Conservation (phyloP, 2,888 invertebrate species). For the Steinernema carpocapsae region DNA sequence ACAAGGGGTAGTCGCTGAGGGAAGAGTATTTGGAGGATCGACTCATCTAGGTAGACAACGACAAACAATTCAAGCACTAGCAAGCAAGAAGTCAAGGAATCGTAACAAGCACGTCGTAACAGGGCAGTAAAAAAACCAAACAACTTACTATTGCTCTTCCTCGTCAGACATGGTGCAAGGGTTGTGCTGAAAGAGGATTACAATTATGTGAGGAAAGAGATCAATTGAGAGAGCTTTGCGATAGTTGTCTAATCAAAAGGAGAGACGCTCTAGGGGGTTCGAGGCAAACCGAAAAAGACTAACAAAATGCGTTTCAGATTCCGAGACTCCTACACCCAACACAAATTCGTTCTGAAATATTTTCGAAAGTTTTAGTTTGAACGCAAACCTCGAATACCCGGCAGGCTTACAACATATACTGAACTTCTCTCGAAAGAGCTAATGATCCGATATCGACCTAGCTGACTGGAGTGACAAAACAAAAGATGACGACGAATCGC, state of each 20-base stretch:
- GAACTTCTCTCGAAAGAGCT: not conserved
- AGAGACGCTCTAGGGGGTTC: not conserved
- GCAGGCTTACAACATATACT: not conserved
- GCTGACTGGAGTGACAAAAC: slow-evolving; percentile 6
- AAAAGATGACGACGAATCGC: slow-evolving; percentile 32
- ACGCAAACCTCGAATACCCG: not conserved
- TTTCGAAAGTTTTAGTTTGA: not conserved
- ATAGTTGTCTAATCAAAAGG: not conserved
- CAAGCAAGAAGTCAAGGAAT: not conserved
- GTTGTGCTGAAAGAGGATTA: slow-evolving; percentile 30
- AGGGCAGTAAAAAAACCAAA: not conserved
- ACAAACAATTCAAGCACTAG: not conserved
- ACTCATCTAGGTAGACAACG: not conserved
- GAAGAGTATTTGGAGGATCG: slow-evolving; percentile 25
- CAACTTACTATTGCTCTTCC: slow-evolving; percentile 31
- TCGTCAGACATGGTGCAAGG: slow-evolving; percentile 28
- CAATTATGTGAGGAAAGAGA: slow-evolving; percentile 8
- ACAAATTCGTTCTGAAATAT: slow-evolving; percentile 17
- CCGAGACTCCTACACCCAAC: slow-evolving; percentile 21
- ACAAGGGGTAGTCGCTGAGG: slow-evolving; percentile 1
- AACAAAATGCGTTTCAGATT: slow-evolving; percentile 22
- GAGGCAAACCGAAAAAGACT: not conserved
- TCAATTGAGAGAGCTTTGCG: slow-evolving; percentile 14
- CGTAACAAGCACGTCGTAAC: not conserved
- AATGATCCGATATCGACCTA: slow-evolving; percentile 8